These are phyloP conservation scores for Cydia amplana DNA, from an alignment of 1,140 invertebrate genomes.

Conservation along the genomic window DNA sequence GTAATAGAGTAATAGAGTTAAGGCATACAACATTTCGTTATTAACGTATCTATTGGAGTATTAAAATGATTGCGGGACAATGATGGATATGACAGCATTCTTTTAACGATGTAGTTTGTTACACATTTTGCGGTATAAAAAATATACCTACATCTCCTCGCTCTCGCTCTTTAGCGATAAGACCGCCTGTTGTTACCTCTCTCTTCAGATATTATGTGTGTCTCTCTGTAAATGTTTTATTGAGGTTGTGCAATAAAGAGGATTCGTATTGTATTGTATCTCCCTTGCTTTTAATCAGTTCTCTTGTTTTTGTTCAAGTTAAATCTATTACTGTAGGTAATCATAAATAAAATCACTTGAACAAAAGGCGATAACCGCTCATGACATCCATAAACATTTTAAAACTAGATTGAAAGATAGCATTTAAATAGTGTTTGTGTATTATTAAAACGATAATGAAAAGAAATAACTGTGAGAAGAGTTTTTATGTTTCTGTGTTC, in stretches of 20 bases:
- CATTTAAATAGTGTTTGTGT: slow-evolving; percentile 22
- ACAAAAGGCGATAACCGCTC: slow-evolving; percentile 22
- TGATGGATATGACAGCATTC: slow-evolving; percentile 64
- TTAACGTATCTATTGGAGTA: slow-evolving; percentile 43
- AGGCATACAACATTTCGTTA: slow-evolving; percentile 37
- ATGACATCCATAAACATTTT: slow-evolving; percentile 14
- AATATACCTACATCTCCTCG: no score
- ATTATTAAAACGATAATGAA: slow-evolving; percentile 26
- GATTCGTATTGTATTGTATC: no score
- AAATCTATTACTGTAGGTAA: slow-evolving; percentile 50
- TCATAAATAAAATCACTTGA: neutral
- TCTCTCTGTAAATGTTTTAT: no score
- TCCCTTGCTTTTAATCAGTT: slow-evolving; percentile 44
- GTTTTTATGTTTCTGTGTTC: slow-evolving; percentile 6
- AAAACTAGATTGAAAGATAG: slow-evolving; percentile 29
- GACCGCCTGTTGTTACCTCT: no score
- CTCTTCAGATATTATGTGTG: no score
- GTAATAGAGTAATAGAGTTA: slow-evolving; percentile 25
- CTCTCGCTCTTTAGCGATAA: no score
- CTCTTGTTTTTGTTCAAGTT: slow-evolving; percentile 58
- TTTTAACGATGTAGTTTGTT: slow-evolving; percentile 5
- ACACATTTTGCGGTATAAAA: no score
- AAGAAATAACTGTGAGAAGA: slow-evolving; percentile 29
- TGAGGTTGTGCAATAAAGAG: no score
- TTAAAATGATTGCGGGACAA: slow-evolving; percentile 45